These are phyloP conservation scores for Mercenaria mercenaria DNA, from an alignment of 1,140 invertebrate genomes.

Conservation along the genomic window DNA sequence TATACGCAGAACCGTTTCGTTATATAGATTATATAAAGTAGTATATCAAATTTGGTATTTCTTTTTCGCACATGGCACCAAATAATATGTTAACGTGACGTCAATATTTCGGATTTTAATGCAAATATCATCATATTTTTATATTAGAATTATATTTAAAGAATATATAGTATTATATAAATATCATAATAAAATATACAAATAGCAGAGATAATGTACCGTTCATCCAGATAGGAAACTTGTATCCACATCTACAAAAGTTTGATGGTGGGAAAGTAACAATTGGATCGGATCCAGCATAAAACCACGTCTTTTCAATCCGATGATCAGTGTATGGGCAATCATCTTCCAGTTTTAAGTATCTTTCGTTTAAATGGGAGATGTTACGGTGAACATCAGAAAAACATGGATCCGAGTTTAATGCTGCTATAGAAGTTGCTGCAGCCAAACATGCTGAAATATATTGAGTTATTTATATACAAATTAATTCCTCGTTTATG, in stretches of 20 bases:
- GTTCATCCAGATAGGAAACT: constrained; percentile 1
- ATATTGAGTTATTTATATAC: too few relatives aligned
- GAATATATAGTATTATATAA: too few relatives aligned
- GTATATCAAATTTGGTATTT: too few relatives aligned
- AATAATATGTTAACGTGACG: too few relatives aligned
- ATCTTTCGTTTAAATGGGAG: not conserved
- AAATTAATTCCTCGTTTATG: too few relatives aligned
- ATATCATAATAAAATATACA: too few relatives aligned
- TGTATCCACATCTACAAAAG: not conserved
- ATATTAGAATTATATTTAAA: too few relatives aligned
- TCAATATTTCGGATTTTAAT: too few relatives aligned
- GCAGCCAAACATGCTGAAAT: not conserved
- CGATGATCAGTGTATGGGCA: not conserved
- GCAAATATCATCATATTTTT: too few relatives aligned
- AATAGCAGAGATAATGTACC: not conserved
- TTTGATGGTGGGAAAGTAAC: not conserved
- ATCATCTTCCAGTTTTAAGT: not conserved
- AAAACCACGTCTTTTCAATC: not conserved
- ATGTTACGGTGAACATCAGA: not conserved
- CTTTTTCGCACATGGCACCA: too few relatives aligned
- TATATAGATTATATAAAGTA: too few relatives aligned
- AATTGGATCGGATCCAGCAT: not conserved
- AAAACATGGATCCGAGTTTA: not conserved
- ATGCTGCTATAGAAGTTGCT: not conserved
- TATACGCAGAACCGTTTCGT: too few relatives aligned